Conservation (phyloP, 2,113 vertebrate genomes). For the Motacilla tschutschensis region DNA sequence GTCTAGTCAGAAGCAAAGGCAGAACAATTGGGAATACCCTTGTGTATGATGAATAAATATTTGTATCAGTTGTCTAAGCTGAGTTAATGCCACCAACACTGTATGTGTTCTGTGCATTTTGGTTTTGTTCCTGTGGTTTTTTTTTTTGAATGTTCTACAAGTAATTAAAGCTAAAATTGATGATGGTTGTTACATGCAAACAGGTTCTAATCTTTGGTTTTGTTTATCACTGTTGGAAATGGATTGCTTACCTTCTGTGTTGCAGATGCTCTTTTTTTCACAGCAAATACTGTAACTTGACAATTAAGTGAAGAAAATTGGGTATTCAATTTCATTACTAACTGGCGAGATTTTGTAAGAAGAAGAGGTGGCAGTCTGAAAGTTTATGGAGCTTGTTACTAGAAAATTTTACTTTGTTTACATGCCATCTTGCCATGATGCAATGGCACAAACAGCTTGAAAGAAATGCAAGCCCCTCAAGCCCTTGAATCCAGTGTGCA, state of each 20-base stretch:
- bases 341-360: background rate
- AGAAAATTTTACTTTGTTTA: background rate
- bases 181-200: background rate
- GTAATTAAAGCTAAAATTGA: background rate
- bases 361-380: background rate
- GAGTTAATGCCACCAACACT: background rate
- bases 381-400: background rate
- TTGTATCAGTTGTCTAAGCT: background rate
- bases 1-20: background rate
- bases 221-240: background rate
- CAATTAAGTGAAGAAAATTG: background rate
- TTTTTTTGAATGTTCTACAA: background rate
- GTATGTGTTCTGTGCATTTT: background rate
- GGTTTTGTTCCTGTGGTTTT: background rate
- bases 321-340: background rate
- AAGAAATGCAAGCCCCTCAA: background rate
- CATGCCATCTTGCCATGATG: background rate
- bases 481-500: background rate
- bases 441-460: background rate
- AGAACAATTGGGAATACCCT: background rate
- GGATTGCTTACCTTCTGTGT: background rate
- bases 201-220: background rate
- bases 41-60: background rate
- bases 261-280: background rate
- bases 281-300: background rate